These are phyloP conservation scores for Epinephelus fuscoguttatus DNA, from an alignment of 2,113 vertebrate species.

Conservation along the genomic window DNA sequence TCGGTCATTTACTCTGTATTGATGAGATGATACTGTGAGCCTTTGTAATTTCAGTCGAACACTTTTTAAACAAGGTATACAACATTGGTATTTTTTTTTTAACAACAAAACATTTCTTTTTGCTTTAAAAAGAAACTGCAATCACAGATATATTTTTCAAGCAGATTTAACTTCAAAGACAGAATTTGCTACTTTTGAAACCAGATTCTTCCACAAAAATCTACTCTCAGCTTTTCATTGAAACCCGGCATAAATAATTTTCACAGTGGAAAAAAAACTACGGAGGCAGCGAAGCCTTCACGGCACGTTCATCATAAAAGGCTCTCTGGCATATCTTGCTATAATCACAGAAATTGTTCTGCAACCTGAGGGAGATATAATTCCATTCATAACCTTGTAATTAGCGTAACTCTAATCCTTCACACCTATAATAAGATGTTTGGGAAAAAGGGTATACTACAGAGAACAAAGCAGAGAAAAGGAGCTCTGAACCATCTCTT, in stretches of 20 bases:
- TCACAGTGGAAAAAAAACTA: slow-evolving; percentile 34
- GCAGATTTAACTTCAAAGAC: slow-evolving; percentile 40
- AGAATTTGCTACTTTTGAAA: slow-evolving; percentile 26
- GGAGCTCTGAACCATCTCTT: slow-evolving; percentile 9
- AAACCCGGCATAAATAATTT: slow-evolving; percentile 51
- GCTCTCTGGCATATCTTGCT: slow-evolving; percentile 59
- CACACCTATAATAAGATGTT: slow-evolving; percentile 61
- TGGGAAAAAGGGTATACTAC: slow-evolving; percentile 23
- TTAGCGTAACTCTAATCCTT: slow-evolving; percentile 62
- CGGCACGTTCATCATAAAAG: slow-evolving; percentile 51
- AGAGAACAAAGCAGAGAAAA: slow-evolving; percentile 38
- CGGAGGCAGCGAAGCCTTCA: slow-evolving; percentile 41
- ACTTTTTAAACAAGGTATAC: slow-evolving; percentile 24
- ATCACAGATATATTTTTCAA: slow-evolving; percentile 7
- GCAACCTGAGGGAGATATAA: slow-evolving; percentile 60
- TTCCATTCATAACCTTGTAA: slow-evolving; percentile 63
- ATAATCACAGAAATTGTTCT: slow-evolving; percentile 60
- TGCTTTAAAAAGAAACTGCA: background rate
- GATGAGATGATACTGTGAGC: slow-evolving; percentile 49
- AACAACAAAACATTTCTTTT: background rate
- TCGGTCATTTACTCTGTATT: slow-evolving; percentile 39
- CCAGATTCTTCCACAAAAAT: slow-evolving; percentile 3
- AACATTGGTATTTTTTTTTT: background rate
- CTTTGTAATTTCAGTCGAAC: slow-evolving; percentile 43
- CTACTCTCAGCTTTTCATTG: slow-evolving; percentile 4